Percentiles rank a stretch among this genome's conserved stretches.
Conservation (phyloP, 2,797 vertebrate genomes). For the Catostomus latipinnis region DNA sequence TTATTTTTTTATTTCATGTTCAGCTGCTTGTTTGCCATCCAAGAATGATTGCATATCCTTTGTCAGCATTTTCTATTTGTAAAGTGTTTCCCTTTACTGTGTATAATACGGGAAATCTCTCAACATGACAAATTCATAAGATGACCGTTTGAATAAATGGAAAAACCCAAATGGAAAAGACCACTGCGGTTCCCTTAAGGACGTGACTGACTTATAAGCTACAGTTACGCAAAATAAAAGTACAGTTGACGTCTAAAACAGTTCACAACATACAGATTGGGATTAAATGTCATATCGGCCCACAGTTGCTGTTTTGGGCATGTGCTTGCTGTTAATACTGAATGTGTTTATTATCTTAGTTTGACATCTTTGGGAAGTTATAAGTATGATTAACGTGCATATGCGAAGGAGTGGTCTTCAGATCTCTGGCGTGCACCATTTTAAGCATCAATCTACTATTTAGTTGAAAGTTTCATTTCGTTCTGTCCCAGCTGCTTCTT, state of each 20-base stretch:
- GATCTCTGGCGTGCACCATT: too few species aligned
- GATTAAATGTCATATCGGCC: not conserved
- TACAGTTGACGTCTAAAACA: not conserved
- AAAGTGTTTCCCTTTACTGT: slow-evolving; percentile 51
- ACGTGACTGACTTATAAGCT: slow-evolving; percentile 50
- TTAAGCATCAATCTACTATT: not conserved
- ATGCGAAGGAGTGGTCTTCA: too few species aligned
- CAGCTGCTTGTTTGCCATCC: slow-evolving; percentile 58
- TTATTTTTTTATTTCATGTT: slow-evolving; percentile 37
- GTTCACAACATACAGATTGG: not conserved
- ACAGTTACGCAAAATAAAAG: not conserved
- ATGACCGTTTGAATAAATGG: slow-evolving; percentile 52
- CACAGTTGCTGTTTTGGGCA: not conserved
- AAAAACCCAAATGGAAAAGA: slow-evolving; percentile 73
- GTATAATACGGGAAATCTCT: slow-evolving; percentile 48
- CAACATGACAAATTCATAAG: slow-evolving; percentile 18
- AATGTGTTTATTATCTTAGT: slow-evolving; percentile 17
- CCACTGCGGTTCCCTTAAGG: slow-evolving; percentile 72
- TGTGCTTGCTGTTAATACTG: not conserved
- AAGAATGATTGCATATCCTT: slow-evolving; percentile 28
- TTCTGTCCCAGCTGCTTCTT: slow-evolving; percentile 36
- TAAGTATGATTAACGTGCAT: not conserved
- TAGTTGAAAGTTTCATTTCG: not conserved
- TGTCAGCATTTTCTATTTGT: slow-evolving; percentile 62
- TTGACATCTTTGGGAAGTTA: not conserved